These are phyloP conservation scores for Apodemia duryi DNA, from an alignment of 2,888 invertebrate genomes.

Conservation along the genomic window DNA sequence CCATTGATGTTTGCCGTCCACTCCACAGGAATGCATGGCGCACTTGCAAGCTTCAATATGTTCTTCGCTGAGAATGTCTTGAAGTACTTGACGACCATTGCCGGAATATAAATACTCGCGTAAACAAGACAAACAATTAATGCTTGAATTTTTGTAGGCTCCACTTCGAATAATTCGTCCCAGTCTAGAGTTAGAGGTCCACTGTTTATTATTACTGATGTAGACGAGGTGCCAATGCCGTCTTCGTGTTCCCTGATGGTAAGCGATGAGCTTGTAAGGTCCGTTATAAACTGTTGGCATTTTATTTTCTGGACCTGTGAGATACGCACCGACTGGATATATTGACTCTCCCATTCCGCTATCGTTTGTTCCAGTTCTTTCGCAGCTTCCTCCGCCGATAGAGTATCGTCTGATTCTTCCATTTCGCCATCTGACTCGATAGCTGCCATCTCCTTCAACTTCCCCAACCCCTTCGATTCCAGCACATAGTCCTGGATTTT, in stretches of 20 bases:
- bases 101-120: conserved; percentile 36
- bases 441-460: not conserved
- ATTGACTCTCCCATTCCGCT: not conserved
- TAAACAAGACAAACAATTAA: conserved; percentile 31
- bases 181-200: not conserved
- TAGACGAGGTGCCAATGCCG: conserved; percentile 23
- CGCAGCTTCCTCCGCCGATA: not conserved
- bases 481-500: not conserved
- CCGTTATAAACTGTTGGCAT: not conserved
- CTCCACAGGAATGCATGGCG: conserved; percentile 21
- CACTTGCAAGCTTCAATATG: conserved; percentile 22
- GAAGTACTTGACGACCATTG: conserved; percentile 33
- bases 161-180: not conserved
- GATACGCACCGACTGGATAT: not conserved
- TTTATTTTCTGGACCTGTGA: not conserved
- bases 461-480: not conserved
- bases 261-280: conserved; percentile 18
- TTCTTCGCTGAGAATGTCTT: conserved; percentile 23
- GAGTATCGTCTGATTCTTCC: not conserved
- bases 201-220: not conserved
- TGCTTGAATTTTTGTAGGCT: conserved; percentile 7
- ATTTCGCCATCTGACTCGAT: not conserved
- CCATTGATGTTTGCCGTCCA: conserved; percentile 15
- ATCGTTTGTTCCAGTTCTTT: not conserved
- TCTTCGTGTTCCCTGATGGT: not conserved